phyloP scores from a whole-genome alignment of 2,888 invertebrate genomes.

The Rhingia rostrata region DNA sequence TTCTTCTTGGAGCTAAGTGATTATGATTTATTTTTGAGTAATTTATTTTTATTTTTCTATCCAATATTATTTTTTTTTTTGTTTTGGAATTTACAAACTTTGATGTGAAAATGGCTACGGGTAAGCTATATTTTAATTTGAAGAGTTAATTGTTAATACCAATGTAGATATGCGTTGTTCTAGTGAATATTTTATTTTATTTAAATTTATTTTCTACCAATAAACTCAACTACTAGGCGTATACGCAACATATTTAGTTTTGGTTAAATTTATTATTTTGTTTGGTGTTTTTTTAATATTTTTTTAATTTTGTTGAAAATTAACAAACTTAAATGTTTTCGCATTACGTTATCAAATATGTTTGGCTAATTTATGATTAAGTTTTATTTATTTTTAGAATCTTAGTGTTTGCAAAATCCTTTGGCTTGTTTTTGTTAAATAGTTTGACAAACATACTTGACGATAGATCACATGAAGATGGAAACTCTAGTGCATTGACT shows the following conservation, averaged over 20 bases:
- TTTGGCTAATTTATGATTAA: neutral
- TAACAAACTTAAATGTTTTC: slow-evolving; percentile 7
- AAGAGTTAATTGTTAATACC: slow-evolving; percentile 20
- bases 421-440: no score
- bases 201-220: slow-evolving; percentile 29
- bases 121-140: slow-evolving; percentile 23
- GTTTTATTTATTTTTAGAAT: no score
- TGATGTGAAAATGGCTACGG: slow-evolving; percentile 38
- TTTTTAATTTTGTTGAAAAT: slow-evolving; percentile 10
- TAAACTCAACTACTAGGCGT: slow-evolving; percentile 62
- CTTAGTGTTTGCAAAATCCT: no score
- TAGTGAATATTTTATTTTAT: slow-evolving; percentile 32
- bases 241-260: slow-evolving; percentile 61
- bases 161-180: slow-evolving; percentile 36
- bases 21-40: slow-evolving; percentile 30
- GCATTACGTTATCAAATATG: neutral
- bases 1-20: slow-evolving; percentile 9
- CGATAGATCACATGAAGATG: no score
- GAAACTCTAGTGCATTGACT: no score
- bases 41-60: slow-evolving; percentile 8
- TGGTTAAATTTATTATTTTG: slow-evolving; percentile 31
- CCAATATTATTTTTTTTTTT: slow-evolving; percentile 20
- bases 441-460: no score
- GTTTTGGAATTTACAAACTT: slow-evolving; percentile 28
- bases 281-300: slow-evolving; percentile 4